Evolutionary conservation across 1,140 invertebrate genomes (phyloP).

Genomic region (Caenorhabditis brenneri): DNA sequence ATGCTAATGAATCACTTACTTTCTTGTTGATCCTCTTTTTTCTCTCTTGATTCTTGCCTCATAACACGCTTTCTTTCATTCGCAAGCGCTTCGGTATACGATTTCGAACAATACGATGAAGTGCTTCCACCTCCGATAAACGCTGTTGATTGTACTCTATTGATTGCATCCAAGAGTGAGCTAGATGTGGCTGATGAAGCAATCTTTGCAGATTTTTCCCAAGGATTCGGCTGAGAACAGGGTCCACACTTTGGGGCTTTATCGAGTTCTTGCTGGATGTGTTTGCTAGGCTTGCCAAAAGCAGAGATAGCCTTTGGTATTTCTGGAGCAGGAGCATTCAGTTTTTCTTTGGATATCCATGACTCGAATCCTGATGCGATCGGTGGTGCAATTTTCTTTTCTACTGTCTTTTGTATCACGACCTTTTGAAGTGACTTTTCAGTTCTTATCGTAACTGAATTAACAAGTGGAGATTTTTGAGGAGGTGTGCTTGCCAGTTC

Average conservation of each 20-base stretch:
- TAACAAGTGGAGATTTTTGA: background rate
- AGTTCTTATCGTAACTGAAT: too few relatives aligned
- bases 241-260: background rate
- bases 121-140: background rate
- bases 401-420: background rate
- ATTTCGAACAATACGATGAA: background rate
- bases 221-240: background rate
- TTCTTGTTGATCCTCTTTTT: background rate
- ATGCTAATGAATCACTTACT: background rate
- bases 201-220: background rate
- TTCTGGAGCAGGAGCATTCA: background rate
- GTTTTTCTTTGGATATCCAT: slow-evolving; percentile 8
- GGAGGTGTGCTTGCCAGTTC: background rate
- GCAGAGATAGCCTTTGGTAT: slow-evolving; percentile 10
- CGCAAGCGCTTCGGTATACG: background rate
- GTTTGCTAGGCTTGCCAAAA: background rate
- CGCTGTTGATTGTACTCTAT: background rate
- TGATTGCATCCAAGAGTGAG: background rate
- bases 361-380: background rate
- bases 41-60: background rate
- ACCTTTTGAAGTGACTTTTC: background rate
- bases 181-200: background rate
- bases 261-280: background rate
- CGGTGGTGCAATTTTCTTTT: background rate
- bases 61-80: background rate